These are phyloP conservation scores for Psittacula cyanocephala DNA, from an alignment of 2,113 vertebrate species.

Conservation along the genomic window DNA sequence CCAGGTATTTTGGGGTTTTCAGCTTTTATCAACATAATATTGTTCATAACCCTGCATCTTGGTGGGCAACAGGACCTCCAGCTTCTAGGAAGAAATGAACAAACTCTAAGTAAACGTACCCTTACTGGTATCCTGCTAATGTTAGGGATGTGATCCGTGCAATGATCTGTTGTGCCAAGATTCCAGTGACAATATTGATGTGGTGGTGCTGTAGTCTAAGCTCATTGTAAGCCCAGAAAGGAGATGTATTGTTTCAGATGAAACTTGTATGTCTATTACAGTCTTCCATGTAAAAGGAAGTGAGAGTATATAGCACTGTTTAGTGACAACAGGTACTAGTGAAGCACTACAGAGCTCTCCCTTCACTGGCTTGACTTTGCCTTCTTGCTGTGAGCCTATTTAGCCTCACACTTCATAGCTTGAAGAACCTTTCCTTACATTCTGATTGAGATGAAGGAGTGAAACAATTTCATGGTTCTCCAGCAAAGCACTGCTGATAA, in stretches of 20 bases:
- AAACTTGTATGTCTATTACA: neutral
- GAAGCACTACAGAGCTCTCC: neutral
- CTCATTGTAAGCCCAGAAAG: neutral
- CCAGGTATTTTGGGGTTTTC: neutral
- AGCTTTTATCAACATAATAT: neutral
- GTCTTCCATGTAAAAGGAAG: neutral
- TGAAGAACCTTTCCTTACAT: neutral
- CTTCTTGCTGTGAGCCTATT: neutral
- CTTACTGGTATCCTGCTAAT: neutral
- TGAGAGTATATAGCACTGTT: neutral
- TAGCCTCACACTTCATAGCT: neutral
- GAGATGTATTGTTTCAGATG: neutral
- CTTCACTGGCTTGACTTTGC: neutral
- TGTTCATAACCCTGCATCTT: neutral
- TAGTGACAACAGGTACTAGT: neutral
- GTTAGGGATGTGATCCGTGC: fast-evolving
- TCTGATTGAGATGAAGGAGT: neutral
- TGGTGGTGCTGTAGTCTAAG: neutral
- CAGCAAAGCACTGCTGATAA: neutral
- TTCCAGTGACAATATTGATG: neutral
- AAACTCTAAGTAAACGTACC: neutral
- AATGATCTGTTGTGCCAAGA: neutral
- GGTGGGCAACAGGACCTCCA: neutral
- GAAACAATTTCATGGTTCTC: neutral
- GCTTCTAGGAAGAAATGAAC: neutral